Base-by-base conservation (phyloP, 2,797 vertebrate species). In the Tiaroga cobitis region DNA sequence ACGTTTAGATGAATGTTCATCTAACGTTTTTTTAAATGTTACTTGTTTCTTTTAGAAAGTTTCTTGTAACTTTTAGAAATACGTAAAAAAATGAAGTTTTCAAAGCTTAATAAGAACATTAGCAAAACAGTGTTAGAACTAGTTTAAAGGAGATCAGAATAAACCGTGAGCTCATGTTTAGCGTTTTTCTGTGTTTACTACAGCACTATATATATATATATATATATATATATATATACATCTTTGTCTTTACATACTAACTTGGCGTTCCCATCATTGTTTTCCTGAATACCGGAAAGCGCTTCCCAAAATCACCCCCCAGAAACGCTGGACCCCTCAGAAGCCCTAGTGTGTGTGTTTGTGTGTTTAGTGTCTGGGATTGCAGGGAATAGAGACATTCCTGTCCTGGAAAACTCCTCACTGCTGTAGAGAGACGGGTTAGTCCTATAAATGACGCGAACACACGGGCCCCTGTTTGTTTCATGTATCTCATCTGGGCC, bases 241-340 rank as follows among this genome's bases (percentile, higher is more conserved):
- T 67, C 11, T 82, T 74, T 82, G 41, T 76, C 82, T 68, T 67
- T 83, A 56, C 61, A 56, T 56, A 29, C 61, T 19, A 13, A 32
- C 9, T n/a, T 8, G 39, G 8, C 24, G 39, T 84, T 84, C 83
- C 49, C 83, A 84, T 79, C 51, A 84, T 84, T 84, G 83, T 84
- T 8, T 46, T 34, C 46, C 29, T 61, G 63, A 79, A 84, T 79
- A 41, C 63, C 15, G 65, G 74, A 51, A 84, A 84, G 56, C 7
- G 4, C 46, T 68, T 84, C 63, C 82, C 32, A 74, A 69, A 82
- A 63, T 82, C 37, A 67, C 75, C 81, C 70, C 43, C 81, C 59
- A 43, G 41, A 49, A 61, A 16, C 10, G 10, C 43, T 39, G 73
- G 82, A 83, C 82, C 74, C 82, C 74, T 32, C 26, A 41, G 34